phyloP scores from a whole-genome alignment of 2,888 invertebrate species.

The Halictus quadricinctus region DNA sequence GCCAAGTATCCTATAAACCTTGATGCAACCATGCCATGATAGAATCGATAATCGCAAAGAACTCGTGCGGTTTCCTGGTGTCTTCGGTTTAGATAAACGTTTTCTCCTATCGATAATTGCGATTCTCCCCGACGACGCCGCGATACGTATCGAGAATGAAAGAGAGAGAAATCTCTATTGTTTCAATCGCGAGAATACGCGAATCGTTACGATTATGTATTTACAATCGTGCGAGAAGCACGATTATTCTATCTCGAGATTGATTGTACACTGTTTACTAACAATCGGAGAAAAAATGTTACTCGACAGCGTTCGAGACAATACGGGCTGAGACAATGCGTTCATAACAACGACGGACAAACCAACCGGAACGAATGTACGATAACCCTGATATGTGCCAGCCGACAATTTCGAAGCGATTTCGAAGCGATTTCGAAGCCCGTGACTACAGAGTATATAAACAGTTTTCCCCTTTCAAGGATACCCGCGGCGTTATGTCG shows the following conservation, averaged over 20 bases:
- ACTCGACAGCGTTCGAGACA: neutral
- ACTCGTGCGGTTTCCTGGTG: conserved; percentile 58
- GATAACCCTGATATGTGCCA: neutral
- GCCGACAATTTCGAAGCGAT: neutral
- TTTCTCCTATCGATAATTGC: neutral
- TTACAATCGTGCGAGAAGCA: neutral
- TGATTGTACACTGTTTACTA: neutral
- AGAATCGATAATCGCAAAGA: conserved; percentile 62
- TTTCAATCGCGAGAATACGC: neutral
- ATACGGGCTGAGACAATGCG: neutral
- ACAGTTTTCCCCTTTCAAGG: neutral
- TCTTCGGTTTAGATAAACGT: neutral
- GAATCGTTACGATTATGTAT: neutral
- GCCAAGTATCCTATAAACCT: conserved; percentile 52
- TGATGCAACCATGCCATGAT: conserved; percentile 52
- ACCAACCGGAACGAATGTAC: conserved; percentile 10
- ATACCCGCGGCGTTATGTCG: neutral
- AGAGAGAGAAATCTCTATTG: neutral
- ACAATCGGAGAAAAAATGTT: neutral
- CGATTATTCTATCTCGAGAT: neutral
- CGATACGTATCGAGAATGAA: neutral
- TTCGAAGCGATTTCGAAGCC: neutral
- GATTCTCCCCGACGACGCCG: neutral
- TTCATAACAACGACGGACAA: neutral
- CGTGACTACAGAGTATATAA: neutral